Conservation (phyloP, 2,113 vertebrate genomes). For the Alethe diademata region DNA sequence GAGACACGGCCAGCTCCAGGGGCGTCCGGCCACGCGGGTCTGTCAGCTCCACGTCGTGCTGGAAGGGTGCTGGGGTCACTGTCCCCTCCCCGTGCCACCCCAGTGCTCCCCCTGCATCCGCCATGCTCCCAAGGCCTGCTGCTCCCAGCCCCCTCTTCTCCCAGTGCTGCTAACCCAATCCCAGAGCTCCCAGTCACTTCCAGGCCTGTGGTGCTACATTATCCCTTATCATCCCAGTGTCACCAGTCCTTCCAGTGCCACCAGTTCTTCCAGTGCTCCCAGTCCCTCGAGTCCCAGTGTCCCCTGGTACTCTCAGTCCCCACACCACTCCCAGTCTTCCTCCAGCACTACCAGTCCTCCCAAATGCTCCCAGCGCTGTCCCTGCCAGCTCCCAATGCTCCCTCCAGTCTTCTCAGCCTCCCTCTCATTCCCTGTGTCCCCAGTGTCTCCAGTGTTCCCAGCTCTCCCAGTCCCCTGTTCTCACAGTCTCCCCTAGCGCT, state of each 20-base stretch:
- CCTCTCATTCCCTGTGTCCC: too few relatives aligned
- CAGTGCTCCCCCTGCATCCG: too few relatives aligned
- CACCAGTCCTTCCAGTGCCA: background rate
- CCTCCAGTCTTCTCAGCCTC: background rate
- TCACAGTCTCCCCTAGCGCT: background rate
- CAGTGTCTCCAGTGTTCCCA: background rate
- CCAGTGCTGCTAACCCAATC: accelerated
- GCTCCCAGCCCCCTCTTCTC: background rate
- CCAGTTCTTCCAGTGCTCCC: background rate
- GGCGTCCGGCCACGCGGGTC: conserved; percentile 90
- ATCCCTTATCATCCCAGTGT: background rate
- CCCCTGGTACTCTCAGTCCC: background rate
- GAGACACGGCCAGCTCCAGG: conserved; percentile 88
- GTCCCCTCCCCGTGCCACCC: background rate
- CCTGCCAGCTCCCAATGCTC: background rate
- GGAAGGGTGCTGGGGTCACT: background rate
- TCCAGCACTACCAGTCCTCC: too few relatives aligned
- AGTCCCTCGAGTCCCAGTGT: background rate
- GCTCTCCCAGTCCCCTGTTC: too few relatives aligned
- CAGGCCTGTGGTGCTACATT: background rate
- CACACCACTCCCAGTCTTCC: background rate
- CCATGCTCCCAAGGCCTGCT: background rate
- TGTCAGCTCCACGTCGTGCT: conserved; percentile 85
- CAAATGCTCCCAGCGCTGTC: too few relatives aligned
- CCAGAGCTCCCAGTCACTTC: background rate